Percentiles rank a stretch among this genome's conserved stretches.
Evolutionary conservation across 2,113 vertebrate species (phyloP).

Genomic region (Sphyrna mokarran): DNA sequence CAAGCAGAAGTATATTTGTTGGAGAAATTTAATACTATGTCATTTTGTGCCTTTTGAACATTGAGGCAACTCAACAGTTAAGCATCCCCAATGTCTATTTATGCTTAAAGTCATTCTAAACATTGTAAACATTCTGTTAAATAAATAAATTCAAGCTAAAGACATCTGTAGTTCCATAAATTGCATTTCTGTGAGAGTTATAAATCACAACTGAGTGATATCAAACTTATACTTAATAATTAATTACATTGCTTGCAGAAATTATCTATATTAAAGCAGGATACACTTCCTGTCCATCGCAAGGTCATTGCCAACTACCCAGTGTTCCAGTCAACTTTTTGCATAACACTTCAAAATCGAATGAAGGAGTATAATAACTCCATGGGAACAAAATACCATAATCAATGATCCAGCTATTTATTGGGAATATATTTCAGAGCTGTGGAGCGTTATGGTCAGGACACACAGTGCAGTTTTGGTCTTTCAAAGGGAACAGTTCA

Average conservation of each 20-base stretch:
- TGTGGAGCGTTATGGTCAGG: neutral
- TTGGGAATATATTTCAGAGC: neutral
- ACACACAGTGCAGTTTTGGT: neutral
- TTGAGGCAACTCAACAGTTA: neutral
- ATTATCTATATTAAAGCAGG: neutral
- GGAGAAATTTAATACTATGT: neutral
- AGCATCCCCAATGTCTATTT: neutral
- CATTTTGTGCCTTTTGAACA: neutral
- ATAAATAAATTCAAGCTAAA: neutral
- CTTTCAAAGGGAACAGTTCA: neutral
- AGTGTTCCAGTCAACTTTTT: neutral
- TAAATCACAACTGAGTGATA: neutral
- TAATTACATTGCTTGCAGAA: neutral
- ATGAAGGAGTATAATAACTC: neutral
- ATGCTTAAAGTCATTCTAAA: neutral
- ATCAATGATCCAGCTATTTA: neutral
- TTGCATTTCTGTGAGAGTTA: neutral
- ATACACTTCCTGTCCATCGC: neutral
- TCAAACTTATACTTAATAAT: neutral
- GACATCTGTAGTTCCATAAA: neutral
- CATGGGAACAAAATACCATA: neutral
- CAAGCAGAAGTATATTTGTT: neutral
- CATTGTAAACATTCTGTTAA: neutral
- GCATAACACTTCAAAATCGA: neutral
- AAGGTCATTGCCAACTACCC: neutral